Conservation (phyloP, 2,797 vertebrate genomes). For the Austrolebias charrua region DNA sequence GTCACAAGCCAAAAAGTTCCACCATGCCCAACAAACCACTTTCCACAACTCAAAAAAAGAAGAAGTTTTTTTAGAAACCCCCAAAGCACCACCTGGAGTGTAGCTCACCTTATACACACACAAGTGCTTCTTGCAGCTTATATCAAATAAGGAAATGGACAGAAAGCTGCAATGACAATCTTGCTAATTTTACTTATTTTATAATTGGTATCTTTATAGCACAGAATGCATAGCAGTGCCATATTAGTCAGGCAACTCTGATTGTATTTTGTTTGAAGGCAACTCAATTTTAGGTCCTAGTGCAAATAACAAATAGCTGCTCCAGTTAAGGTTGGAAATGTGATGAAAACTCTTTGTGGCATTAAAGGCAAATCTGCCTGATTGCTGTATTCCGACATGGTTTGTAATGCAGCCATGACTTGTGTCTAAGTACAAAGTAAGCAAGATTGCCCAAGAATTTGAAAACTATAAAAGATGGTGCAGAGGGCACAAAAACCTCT, state of each 20-base stretch:
- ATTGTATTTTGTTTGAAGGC: not conserved
- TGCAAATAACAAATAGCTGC: too few relatives aligned
- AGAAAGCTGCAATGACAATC: conserved; percentile 38
- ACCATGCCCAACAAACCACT: conserved; percentile 8
- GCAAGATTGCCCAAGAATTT: not conserved
- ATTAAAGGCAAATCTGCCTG: too few relatives aligned
- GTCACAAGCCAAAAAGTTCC: not conserved
- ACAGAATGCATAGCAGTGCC: not conserved
- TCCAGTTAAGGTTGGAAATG: too few relatives aligned
- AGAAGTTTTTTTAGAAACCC: too few relatives aligned
- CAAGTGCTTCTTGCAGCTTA: too few relatives aligned
- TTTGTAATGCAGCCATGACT: not conserved
- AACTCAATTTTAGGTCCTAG: too few relatives aligned
- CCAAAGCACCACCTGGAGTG: conserved; percentile 4
- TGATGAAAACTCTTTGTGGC: too few relatives aligned
- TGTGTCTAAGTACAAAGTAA: not conserved
- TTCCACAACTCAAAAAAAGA: conserved; percentile 11
- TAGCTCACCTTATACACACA: not conserved
- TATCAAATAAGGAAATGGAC: conserved; percentile 6
- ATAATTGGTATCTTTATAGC: not conserved
- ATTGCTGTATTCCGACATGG: too few relatives aligned
- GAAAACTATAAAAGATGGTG: not conserved
- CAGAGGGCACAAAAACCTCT: not conserved
- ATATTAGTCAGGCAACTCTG: too few relatives aligned
- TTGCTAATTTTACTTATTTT: conserved; percentile 12